phyloP scores from a whole-genome alignment of 2,113 vertebrate genomes.

The Phalacrocorax brasilianus region DNA sequence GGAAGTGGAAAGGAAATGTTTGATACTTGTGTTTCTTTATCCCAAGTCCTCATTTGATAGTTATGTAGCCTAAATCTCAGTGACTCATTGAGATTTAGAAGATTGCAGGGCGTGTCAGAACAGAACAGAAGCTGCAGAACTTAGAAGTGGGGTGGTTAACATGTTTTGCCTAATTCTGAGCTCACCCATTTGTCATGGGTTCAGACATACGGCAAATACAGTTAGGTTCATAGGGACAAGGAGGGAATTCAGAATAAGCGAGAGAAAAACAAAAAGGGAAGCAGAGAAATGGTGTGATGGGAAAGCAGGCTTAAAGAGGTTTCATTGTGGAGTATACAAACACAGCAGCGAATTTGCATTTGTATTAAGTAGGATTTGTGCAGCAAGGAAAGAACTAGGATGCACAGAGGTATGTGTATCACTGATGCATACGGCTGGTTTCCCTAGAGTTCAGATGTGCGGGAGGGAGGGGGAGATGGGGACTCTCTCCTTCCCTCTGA shows the following conservation, averaged over 20 bases:
- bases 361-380: not conserved
- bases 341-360: not conserved
- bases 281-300: not conserved
- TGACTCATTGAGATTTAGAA: not conserved
- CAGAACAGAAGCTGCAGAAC: conserved; percentile 6
- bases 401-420: not conserved
- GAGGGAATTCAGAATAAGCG: not conserved
- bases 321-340: not conserved
- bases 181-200: rapidly evolving
- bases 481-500: not conserved
- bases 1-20: not conserved
- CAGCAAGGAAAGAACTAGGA: not conserved
- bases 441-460: not conserved
- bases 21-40: not conserved
- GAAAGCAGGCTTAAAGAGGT: not conserved
- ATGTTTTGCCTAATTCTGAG: not conserved
- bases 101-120: not conserved
- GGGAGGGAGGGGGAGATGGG: not conserved
- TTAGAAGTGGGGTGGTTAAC: not conserved
- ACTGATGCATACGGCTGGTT: not conserved
- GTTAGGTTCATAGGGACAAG: not conserved
- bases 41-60: not conserved
- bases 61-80: not conserved
- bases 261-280: not conserved
- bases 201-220: not conserved